Evolutionary conservation across 2,113 vertebrate genomes (phyloP).

Genomic region (Ceyx melanurus): DNA sequence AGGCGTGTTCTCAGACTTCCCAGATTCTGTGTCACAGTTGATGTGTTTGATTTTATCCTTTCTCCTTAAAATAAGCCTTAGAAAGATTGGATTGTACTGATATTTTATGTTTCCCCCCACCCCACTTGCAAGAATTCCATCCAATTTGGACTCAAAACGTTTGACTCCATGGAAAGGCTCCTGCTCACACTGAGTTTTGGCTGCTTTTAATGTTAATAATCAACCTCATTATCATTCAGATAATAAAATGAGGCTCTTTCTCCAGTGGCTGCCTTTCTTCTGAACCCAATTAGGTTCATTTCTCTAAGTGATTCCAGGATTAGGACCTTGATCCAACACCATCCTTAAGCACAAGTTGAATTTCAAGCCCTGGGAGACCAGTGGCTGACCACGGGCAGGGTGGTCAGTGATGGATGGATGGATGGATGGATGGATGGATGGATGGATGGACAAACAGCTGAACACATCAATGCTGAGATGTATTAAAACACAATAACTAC

Average conservation of each 20-base stretch:
- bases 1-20: background rate
- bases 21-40: background rate
- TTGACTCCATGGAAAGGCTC: background rate
- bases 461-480: accelerated
- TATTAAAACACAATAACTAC: background rate
- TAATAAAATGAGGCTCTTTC: background rate
- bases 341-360: accelerated
- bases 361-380: background rate
- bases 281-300: background rate
- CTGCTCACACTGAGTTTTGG: background rate
- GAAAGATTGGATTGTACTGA: background rate
- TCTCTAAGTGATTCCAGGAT: accelerated
- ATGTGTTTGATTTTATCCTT: background rate
- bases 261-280: background rate
- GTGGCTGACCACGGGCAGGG: background rate
- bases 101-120: background rate
- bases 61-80: background rate
- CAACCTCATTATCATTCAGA: background rate
- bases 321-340: background rate
- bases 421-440: background rate
- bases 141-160: background rate
- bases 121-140: background rate
- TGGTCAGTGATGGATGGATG: background rate
- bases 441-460: background rate
- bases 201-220: accelerated